Percentiles rank a stretch among this genome's conserved stretches.
phyloP scores from a whole-genome alignment of 1,140 invertebrate genomes.

The Drosophila kohkoa region DNA sequence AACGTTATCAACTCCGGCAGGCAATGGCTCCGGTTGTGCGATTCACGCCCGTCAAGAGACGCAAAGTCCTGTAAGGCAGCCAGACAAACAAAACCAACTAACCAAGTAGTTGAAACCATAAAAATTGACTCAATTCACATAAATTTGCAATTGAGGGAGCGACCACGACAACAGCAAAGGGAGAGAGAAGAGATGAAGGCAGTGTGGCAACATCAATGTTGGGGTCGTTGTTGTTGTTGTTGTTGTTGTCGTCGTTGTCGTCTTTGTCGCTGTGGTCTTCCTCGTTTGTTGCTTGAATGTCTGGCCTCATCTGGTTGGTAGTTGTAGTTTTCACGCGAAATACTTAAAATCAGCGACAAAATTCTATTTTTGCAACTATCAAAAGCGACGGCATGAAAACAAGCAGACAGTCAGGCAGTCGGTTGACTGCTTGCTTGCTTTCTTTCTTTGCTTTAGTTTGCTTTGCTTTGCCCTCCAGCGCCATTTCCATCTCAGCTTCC shows the following conservation, averaged over 20 bases:
- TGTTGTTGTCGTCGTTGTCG: slow-evolving; percentile 11
- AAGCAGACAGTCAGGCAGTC: slow-evolving; percentile 48
- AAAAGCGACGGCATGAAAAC: slow-evolving; percentile 57
- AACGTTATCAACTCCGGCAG: slow-evolving; percentile 63
- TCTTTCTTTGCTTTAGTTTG: too few relatives aligned
- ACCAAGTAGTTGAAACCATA: slow-evolving; percentile 56
- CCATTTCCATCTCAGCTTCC: slow-evolving; percentile 2
- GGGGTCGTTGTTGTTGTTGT: slow-evolving; percentile 16
- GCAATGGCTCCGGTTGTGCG: slow-evolving; percentile 62
- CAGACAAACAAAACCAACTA: slow-evolving; percentile 62
- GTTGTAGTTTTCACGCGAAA: slow-evolving; percentile 80
- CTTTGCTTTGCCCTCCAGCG: slow-evolving; percentile 15
- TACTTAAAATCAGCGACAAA: slow-evolving; percentile 82
- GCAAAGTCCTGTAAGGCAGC: slow-evolving; percentile 69
- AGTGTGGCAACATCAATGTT: slow-evolving; percentile 7
- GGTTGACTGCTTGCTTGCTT: slow-evolving; percentile 23
- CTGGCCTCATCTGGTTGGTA: slow-evolving; percentile 64
- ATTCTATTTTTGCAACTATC: slow-evolving; percentile 81
- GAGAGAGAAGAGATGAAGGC: too few relatives aligned
- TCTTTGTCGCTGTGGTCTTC: slow-evolving; percentile 35
- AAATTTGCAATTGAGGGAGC: slow-evolving; percentile 75
- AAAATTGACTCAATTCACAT: slow-evolving; percentile 82
- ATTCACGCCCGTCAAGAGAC: slow-evolving; percentile 72
- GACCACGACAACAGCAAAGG: not conserved
- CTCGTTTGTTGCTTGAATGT: slow-evolving; percentile 38